phyloP scores from a whole-genome alignment of 2,797 vertebrate genomes.

The Pseudotriccus pelzelni region DNA sequence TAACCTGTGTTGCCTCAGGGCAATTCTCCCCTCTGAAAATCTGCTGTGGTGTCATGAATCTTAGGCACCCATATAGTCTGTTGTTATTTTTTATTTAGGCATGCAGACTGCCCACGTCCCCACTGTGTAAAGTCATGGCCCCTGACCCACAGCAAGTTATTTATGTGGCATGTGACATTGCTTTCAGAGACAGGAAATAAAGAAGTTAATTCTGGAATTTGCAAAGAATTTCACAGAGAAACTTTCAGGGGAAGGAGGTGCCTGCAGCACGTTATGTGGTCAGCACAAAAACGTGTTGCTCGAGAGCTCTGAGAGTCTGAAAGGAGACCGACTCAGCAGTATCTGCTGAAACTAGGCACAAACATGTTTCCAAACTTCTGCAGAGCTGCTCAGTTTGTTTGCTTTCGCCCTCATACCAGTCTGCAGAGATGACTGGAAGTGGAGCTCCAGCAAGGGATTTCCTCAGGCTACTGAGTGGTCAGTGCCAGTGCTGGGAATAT shows the following conservation, averaged over 20 bases:
- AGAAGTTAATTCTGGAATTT: neutral
- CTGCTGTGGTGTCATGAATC: neutral
- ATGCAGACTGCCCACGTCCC: neutral
- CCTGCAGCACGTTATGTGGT: neutral
- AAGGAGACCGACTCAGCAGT: neutral
- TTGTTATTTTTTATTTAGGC: neutral
- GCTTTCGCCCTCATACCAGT: neutral
- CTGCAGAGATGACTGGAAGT: neutral
- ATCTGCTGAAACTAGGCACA: slow-evolving; percentile 14
- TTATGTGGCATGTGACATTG: neutral
- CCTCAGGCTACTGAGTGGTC: neutral
- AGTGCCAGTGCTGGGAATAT: neutral
- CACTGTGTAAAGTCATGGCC: neutral
- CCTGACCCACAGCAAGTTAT: neutral
- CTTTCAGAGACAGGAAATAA: neutral
- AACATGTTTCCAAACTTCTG: neutral
- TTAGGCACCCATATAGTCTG: neutral
- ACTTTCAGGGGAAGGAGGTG: neutral
- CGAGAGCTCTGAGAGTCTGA: slow-evolving; percentile 16
- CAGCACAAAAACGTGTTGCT: neutral
- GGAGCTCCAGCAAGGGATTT: neutral
- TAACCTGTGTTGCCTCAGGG: neutral
- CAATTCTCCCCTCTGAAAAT: neutral
- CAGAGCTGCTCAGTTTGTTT: neutral
- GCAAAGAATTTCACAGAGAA: neutral